Base-by-base conservation (phyloP, 2,888 invertebrate species). In the Leucania comma region DNA sequence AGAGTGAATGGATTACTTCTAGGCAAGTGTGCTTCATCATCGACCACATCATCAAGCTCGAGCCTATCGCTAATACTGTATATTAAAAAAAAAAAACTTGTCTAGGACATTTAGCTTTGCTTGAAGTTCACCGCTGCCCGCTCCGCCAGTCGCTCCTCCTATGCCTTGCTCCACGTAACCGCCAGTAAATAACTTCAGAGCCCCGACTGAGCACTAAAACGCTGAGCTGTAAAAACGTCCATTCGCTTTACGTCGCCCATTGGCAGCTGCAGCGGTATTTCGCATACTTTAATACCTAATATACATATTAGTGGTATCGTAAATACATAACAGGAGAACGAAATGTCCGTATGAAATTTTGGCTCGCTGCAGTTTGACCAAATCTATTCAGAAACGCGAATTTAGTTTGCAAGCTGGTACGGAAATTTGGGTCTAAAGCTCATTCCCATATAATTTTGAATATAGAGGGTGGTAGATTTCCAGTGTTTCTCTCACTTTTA, bases 171-270 rank as follows among this genome's bases (percentile, higher is more conserved):
- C 77, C 86, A 83, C 78, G 58, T 71, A 74, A 72, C 79, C 79
- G 75, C 83, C 86, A 89, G 89, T 90, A 90, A 91, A 92, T 92
- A 92, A 90, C 89, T 90, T 88, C 86, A 88, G 88, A 88, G 89
- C 86, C 87, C 89, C 90, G 86, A 62, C 87, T 88, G 83, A 84
- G 88, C 87, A 89, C 87, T 92, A 91, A 91, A 90, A 90, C 86
- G 88, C 76, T 74, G 82, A 83, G 90, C 82, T 88, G 89, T 92
- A 91, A 92, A 92, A 92, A 91, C 87, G 87, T 84, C 89, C 89
- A 89, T 89, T 85, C 87, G 86, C 85, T 88, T 89, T 86, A 88
- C 85, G 84, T 72, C 84, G 85, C 86, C 89, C 87, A 89, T 90
- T 89, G 90, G 86, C 91, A 90, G 90, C 89, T 89, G 91, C 87